phyloP scores from a whole-genome alignment of 2,888 invertebrate species.

The Phengaris alcon region DNA sequence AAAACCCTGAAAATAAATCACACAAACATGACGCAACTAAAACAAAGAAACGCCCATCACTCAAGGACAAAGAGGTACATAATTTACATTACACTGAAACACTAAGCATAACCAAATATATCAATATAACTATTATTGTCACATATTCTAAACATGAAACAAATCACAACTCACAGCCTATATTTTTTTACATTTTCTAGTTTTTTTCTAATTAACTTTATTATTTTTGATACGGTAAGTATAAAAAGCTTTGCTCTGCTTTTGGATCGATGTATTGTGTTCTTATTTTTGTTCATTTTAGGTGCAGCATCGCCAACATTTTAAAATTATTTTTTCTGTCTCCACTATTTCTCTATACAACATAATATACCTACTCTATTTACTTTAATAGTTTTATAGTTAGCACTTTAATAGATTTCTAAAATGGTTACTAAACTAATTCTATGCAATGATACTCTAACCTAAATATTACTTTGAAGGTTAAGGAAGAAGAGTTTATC shows the following conservation, averaged over 20 bases:
- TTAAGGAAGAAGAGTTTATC: conserved; percentile 69
- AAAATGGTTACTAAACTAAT: neutral
- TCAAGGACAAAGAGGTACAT: conserved; percentile 72
- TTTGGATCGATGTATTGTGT: neutral
- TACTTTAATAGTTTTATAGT: neutral
- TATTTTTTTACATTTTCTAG: neutral
- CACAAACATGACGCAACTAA: conserved; percentile 63
- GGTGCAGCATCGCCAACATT: conserved; percentile 4
- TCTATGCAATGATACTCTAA: conserved; percentile 6
- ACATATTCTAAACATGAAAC: neutral
- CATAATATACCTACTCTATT: neutral
- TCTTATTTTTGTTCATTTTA: neutral
- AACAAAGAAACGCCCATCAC: conserved; percentile 67
- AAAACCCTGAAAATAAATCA: conserved; percentile 67
- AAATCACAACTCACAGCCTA: neutral
- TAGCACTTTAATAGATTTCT: neutral
- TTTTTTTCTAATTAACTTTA: neutral
- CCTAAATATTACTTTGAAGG: conserved; percentile 52
- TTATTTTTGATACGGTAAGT: conserved; percentile 7
- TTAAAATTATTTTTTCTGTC: neutral
- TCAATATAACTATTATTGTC: neutral
- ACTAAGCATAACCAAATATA: conserved; percentile 3
- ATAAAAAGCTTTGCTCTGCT: conserved; percentile 23
- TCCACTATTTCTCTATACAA: neutral
- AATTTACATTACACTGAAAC: conserved; percentile 30